Evolutionary conservation across 2,797 vertebrate genomes (phyloP), one percentile per base, ranked within the genome.

Genomic region (Falco rusticolus): DNA sequence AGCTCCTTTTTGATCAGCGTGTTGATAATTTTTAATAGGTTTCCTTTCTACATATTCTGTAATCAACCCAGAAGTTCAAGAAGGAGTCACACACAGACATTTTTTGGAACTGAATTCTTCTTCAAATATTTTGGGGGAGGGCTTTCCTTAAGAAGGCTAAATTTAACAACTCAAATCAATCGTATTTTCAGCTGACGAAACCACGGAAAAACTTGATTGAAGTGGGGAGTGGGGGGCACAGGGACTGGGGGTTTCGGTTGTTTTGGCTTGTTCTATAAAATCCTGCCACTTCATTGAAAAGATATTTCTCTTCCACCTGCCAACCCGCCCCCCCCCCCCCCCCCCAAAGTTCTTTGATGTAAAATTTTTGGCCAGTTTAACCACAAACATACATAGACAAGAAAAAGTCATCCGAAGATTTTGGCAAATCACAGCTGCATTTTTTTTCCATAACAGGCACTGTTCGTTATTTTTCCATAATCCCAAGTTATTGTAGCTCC

Each of bases 221-320:
- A 31, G 47, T 8, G 16, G 5, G 8, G 5, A 18, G 45, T 45
- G 14, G 4, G 13, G 28, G 14, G 5, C 16, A 43, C 0, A 1
- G 16, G n/a, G 33, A 18, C 9, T 3, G 20, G 29, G 31, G 17
- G 6, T 4, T 26, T 77, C 4, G 21, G 24, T 12, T 57, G 43
- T 29, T 81, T 84, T 84, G 64, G 15, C 15, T 90, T 37, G 13
- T 26, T 54, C n/a, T 31, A 11, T 50, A 5, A 74, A 63, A 87
- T 71, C 68, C 5, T 37, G 33, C 75, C 51, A 63, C 51, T 59
- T 77, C 54, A 48, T 28, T 28, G 25, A 21, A 85, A 88, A 92
- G 19, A 33, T 70, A 13, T 64, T 83, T 74, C 41, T 64, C 81
- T 74, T 39, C 86, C 69, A 79, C 77, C 86, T 86, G 54, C 74